Percentiles rank a stretch among this genome's conserved stretches.
These are phyloP conservation scores for Blastobasis lacticolella DNA, from an alignment of 2,888 invertebrate species.

Conservation along the genomic window DNA sequence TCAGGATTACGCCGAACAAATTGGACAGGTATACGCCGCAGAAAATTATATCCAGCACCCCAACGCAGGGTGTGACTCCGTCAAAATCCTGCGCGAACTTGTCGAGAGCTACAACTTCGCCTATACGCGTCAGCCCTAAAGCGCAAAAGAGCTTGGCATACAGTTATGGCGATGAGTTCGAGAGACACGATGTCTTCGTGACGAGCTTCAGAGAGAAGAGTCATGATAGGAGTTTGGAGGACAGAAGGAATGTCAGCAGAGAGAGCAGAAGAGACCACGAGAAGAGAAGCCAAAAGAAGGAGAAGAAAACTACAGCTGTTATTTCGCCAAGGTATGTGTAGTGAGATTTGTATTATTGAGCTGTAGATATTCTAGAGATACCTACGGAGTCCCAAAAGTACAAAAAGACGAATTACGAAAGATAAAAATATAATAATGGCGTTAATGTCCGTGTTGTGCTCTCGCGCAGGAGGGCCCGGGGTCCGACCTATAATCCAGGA, in stretches of 20 bases:
- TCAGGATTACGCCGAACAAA: conserved; percentile 57
- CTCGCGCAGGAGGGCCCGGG: too few relatives aligned
- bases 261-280: conserved; percentile 44
- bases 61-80: conserved; percentile 54
- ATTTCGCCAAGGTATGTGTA: conserved; percentile 59
- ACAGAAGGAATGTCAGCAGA: conserved; percentile 43
- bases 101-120: conserved; percentile 43
- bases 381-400: too few relatives aligned
- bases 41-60: conserved; percentile 55
- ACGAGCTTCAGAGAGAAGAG: conserved; percentile 56
- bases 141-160: conserved; percentile 76
- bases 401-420: too few relatives aligned
- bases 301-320: conserved; percentile 62
- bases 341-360: too few relatives aligned
- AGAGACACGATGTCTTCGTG: conserved; percentile 56
- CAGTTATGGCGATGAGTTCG: conserved; percentile 43
- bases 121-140: conserved; percentile 53
- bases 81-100: conserved; percentile 69
- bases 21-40: conserved; percentile 39
- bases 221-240: conserved; percentile 44
- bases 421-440: too few relatives aligned
- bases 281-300: conserved; percentile 39
- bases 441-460: too few relatives aligned
- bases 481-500: too few relatives aligned
- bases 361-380: too few relatives aligned